A percentile compares a stretch with the other conserved stretches of the same genome.
phyloP scores from a whole-genome alignment of 2,888 invertebrate species.

The Lordiphosa andalusiaca region DNA sequence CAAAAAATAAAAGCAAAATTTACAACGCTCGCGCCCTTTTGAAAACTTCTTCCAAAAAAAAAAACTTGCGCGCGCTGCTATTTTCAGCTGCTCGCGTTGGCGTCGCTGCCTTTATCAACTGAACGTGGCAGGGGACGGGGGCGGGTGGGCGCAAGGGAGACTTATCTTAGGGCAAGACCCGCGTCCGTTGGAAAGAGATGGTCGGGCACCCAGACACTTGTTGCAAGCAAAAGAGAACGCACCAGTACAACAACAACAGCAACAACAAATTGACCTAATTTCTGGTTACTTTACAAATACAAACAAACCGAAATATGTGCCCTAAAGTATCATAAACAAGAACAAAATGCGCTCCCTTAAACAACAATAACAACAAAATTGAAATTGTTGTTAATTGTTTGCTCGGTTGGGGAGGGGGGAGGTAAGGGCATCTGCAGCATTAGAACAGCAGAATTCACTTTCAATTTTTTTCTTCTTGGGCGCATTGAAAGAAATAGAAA shows the following conservation, averaged over 20 bases:
- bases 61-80: constrained; percentile 46
- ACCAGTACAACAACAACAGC: constrained; percentile 35
- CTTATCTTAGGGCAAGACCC: constrained; percentile 70
- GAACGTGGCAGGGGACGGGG: constrained; percentile 8
- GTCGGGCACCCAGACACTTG: constrained; percentile 63
- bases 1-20: constrained; percentile 42
- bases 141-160: constrained; percentile 6
- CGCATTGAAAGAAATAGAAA: constrained; percentile 52
- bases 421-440: constrained; percentile 35
- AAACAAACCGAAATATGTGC: constrained; percentile 65
- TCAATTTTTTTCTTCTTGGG: constrained; percentile 52
- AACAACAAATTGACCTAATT: constrained; percentile 42
- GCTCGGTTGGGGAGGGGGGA: constrained; percentile 20
- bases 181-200: constrained; percentile 49
- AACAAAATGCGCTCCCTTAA: constrained; percentile 60
- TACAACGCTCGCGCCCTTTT: constrained; percentile 65
- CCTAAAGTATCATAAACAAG: constrained; percentile 22
- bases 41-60: constrained; percentile 47
- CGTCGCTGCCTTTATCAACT: constrained; percentile 60
- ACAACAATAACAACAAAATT: constrained; percentile 45
- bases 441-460: constrained; percentile 63
- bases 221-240: constrained; percentile 58
- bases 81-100: constrained; percentile 59
- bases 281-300: constrained; percentile 43
- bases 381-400: constrained; percentile 65